Evolutionary conservation across 2,888 invertebrate genomes (phyloP).

Genomic region (Proisotoma minuta): DNA sequence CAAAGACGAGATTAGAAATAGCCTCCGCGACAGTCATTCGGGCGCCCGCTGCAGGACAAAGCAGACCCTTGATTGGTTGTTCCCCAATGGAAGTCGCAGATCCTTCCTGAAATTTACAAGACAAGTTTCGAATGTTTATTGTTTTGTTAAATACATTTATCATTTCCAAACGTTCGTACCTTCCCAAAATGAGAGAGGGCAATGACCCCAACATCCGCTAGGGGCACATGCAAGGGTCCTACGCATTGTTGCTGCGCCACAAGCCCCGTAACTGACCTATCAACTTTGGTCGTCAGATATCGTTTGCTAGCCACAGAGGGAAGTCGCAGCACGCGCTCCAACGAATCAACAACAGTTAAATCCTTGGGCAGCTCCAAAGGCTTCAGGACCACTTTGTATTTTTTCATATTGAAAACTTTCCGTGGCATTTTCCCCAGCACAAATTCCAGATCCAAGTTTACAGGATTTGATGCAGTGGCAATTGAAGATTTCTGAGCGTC

Average conservation of each 20-base stretch:
- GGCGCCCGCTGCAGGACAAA: constrained; percentile 80
- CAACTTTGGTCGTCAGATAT: constrained; percentile 91
- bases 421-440: constrained; percentile 83
- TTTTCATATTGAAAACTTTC: constrained; percentile 65
- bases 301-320: constrained; percentile 92
- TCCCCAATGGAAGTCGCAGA: constrained; percentile 94
- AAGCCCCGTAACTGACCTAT: constrained; percentile 88
- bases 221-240: constrained; percentile 91
- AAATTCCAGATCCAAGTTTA: constrained; percentile 80
- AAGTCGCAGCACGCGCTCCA: constrained; percentile 75
- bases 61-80: constrained; percentile 88
- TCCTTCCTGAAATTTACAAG: constrained; percentile 58
- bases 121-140: constrained; percentile 2
- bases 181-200: constrained; percentile 78
- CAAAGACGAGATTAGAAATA: constrained; percentile 81
- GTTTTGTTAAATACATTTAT: background rate
- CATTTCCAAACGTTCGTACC: constrained; percentile 52
- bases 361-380: constrained; percentile 58
- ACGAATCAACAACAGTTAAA: constrained; percentile 62
- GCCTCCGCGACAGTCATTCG: constrained; percentile 93
- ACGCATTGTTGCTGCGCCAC: constrained; percentile 98
- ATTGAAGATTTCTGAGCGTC: constrained; percentile 26
- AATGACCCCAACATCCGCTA: constrained; percentile 88
- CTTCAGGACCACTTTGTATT: constrained; percentile 54
- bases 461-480: constrained; percentile 62